Base-by-base conservation (phyloP, 2,113 vertebrate species). In the Aleadryas rufinucha region DNA sequence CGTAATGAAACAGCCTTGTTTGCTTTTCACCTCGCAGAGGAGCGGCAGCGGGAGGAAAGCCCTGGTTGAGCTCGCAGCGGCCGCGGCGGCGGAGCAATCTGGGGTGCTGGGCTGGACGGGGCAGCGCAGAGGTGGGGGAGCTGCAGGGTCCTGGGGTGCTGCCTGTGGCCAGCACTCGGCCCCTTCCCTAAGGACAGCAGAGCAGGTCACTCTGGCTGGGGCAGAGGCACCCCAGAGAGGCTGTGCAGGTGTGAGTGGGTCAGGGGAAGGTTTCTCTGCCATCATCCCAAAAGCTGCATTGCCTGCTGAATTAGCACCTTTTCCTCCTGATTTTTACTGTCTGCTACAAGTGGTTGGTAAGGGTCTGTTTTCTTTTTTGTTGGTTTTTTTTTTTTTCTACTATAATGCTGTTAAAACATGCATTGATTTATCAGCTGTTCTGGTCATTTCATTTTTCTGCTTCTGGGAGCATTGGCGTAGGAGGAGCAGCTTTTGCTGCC, bases 51-150 rank as follows among this genome's bases (percentile, higher is more conserved):
- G 85, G 45, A 88, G 82, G 28, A 59, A 42, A 88, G 45, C 26
- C 24, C 47, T 41, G 84, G 4, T 0, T 1, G 39, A 42, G 64
- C 57, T 42, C 6, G 6, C 30, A 3, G 5, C 0, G 4, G 23
- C 19, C 0, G 7, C 15, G 12, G 70, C 7, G 0, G 70, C 49
- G 71, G 56, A 52, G 57, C 24, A 5, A 0, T 18, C 35, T 1
- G 14, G 71, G 72, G 49, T 4, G 69, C 9, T 0, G 49, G 59
- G 13, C 7, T 8, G 54, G 54, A 69, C 4, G 13, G 52, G 64
- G 65, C 31, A 49, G n/a, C 2, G 0, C 1, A 1, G 7, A n/a
- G 78, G 49, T 1, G 11, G 21, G 27, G 28, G 63, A n/a, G 33
- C 37, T 1, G 57, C 24, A 1, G 5, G 47, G 17, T 28, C 9